Conservation (phyloP, 1,140 invertebrate species). For the Hylaeus volcanicus region DNA sequence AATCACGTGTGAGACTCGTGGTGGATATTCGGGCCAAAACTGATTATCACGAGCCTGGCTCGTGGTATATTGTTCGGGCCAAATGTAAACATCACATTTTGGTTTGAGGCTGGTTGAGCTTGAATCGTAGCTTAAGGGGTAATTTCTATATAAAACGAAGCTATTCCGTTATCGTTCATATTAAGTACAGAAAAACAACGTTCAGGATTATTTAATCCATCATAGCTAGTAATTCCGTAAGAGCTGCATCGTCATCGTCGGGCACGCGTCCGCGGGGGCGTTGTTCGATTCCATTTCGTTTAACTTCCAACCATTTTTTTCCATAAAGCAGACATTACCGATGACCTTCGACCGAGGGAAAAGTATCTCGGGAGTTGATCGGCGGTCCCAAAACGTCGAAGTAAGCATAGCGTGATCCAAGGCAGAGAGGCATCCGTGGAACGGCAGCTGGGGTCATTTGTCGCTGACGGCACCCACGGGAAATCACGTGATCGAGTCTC, state of each 20-base stretch:
- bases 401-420: slow-evolving; percentile 65
- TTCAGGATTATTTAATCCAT: too few relatives aligned
- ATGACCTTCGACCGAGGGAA: slow-evolving; percentile 36
- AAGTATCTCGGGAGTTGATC: slow-evolving; percentile 45
- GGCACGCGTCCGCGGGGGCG: background rate
- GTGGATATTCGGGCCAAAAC: too few relatives aligned
- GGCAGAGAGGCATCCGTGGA: slow-evolving; percentile 40
- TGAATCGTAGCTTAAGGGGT: too few relatives aligned
- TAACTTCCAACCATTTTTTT: background rate
- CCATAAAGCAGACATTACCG: slow-evolving; percentile 26
- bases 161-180: too few relatives aligned
- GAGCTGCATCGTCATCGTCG: background rate
- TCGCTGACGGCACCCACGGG: slow-evolving; percentile 76
- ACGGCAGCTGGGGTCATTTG: slow-evolving; percentile 73
- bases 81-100: too few relatives aligned
- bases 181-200: too few relatives aligned
- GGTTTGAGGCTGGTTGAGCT: too few relatives aligned
- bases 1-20: too few relatives aligned
- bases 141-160: too few relatives aligned
- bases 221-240: too few relatives aligned
- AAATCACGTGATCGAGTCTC: slow-evolving; percentile 79
- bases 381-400: slow-evolving; percentile 50
- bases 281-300: slow-evolving; percentile 17
- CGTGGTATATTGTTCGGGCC: too few relatives aligned
- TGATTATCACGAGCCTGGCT: too few relatives aligned